Percentiles rank a stretch among this genome's conserved stretches.
These are phyloP conservation scores for Labeo catla DNA, from an alignment of 2,113 vertebrate species.

Conservation along the genomic window DNA sequence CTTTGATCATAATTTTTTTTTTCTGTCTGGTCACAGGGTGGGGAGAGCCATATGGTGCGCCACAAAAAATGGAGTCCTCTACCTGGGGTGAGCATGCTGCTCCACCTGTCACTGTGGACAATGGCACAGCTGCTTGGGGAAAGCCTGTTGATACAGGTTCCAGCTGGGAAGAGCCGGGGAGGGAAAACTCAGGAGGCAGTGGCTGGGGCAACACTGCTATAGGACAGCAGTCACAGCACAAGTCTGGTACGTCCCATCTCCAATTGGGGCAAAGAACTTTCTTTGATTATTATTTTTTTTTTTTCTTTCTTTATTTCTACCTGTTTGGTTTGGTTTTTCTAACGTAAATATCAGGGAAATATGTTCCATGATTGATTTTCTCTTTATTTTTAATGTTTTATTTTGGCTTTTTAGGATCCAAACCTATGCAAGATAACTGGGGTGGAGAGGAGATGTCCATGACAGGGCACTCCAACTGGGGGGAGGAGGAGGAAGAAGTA, in stretches of 20 bases:
- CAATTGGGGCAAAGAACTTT: background rate
- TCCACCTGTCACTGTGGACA: conserved; percentile 89
- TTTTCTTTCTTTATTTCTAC: background rate
- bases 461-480: conserved; percentile 86
- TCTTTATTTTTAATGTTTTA: background rate
- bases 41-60: conserved; percentile 76
- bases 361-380: background rate
- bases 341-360: background rate
- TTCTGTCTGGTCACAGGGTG: conserved; percentile 79
- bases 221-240: conserved; percentile 81
- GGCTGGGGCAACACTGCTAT: conserved; percentile 78
- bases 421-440: conserved; percentile 96
- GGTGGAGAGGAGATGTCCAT: conserved; percentile 84
- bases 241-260: conserved; percentile 76
- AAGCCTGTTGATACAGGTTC: conserved; percentile 87
- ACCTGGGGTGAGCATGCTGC: conserved; percentile 82
- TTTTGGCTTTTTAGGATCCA: conserved; percentile 75
- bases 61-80: conserved; percentile 74
- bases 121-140: conserved; percentile 95
- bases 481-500: conserved; percentile 92
- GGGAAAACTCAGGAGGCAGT: conserved; percentile 73
- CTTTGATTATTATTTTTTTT: background rate
- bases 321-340: background rate
- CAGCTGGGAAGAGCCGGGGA: conserved; percentile 81
- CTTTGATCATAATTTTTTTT: background rate